These are phyloP conservation scores for Oncorhynchus keta DNA, from an alignment of 2,113 vertebrate species.

Conservation along the genomic window DNA sequence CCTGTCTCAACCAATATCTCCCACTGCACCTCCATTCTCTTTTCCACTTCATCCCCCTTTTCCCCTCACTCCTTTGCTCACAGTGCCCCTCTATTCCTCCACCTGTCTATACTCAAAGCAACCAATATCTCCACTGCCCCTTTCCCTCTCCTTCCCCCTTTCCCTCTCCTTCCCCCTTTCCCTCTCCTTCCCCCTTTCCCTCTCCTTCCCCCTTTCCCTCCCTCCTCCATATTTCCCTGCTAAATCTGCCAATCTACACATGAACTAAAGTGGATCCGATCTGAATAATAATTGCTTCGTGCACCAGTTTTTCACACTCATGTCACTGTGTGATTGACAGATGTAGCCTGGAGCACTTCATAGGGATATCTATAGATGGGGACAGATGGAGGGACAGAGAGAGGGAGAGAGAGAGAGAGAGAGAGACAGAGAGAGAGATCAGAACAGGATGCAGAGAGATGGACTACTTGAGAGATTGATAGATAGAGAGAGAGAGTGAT, in stretches of 20 bases:
- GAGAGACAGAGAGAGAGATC: not conserved
- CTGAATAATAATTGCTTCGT: slow-evolving; percentile 62
- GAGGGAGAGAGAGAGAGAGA: slow-evolving; percentile 5
- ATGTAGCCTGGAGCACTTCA: slow-evolving; percentile 53
- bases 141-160: slow-evolving; percentile 17
- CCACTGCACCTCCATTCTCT: no score
- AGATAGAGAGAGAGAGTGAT: not conserved
- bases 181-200: slow-evolving; percentile 27
- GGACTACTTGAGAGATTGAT: not conserved
- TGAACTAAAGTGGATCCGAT: slow-evolving; percentile 58
- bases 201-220: not conserved
- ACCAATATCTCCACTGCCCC: slow-evolving; percentile 13
- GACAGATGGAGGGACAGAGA: slow-evolving; percentile 5
- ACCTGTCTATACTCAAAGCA: slow-evolving; percentile 4
- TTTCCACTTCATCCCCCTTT: not conserved
- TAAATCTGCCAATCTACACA: slow-evolving; percentile 18
- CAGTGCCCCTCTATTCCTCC: slow-evolving; percentile 26
- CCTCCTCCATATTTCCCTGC: slow-evolving; percentile 4
- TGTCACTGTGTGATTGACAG: slow-evolving; percentile 57
- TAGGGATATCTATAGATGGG: slow-evolving; percentile 50
- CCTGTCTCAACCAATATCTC: not conserved
- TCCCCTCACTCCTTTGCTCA: not conserved
- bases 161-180: slow-evolving; percentile 7
- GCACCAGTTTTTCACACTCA: slow-evolving; percentile 59
- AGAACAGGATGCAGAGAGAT: not conserved